Conservation (phyloP, 2,797 vertebrate species). For the Sebastes minor region DNA sequence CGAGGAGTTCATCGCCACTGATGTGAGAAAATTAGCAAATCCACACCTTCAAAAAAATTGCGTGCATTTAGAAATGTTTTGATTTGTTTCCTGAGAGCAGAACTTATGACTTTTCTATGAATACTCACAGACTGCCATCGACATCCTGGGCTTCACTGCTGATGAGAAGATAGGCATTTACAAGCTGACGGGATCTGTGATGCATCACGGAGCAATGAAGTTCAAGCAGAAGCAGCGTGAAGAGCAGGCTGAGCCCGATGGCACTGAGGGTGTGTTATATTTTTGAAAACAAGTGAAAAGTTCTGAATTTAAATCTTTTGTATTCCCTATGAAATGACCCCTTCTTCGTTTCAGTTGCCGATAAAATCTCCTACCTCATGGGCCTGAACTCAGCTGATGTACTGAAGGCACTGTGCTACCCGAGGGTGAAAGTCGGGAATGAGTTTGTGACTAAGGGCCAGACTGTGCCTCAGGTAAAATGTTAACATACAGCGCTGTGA, state of each 20-base stretch:
- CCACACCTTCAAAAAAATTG: background rate
- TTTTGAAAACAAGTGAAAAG: background rate
- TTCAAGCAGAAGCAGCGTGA: slow-evolving; percentile 93
- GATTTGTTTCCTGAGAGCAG: background rate
- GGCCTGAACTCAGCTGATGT: slow-evolving; percentile 79
- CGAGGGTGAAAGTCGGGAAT: slow-evolving; percentile 88
- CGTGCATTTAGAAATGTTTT: background rate
- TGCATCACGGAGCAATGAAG: slow-evolving; percentile 91
- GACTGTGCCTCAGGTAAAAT: slow-evolving; percentile 85
- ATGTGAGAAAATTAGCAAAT: slow-evolving; percentile 77
- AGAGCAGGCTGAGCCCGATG: slow-evolving; percentile 90
- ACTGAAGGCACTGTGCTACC: slow-evolving; percentile 86
- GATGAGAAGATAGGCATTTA: slow-evolving; percentile 87
- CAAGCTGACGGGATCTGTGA: slow-evolving; percentile 86
- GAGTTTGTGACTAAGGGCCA: slow-evolving; percentile 88
- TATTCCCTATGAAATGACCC: background rate
- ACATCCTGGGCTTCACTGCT: slow-evolving; percentile 86
- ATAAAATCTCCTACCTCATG: slow-evolving; percentile 82
- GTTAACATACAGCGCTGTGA: background rate
- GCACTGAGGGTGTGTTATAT: slow-evolving; percentile 82
- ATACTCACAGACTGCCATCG: slow-evolving; percentile 84
- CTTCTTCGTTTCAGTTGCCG: slow-evolving; percentile 75
- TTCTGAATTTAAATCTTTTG: background rate
- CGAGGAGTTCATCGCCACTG: slow-evolving; percentile 89
- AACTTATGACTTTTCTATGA: background rate